Evolutionary conservation across 2,113 vertebrate genomes (phyloP).

Genomic region (Myodes glareolus): DNA sequence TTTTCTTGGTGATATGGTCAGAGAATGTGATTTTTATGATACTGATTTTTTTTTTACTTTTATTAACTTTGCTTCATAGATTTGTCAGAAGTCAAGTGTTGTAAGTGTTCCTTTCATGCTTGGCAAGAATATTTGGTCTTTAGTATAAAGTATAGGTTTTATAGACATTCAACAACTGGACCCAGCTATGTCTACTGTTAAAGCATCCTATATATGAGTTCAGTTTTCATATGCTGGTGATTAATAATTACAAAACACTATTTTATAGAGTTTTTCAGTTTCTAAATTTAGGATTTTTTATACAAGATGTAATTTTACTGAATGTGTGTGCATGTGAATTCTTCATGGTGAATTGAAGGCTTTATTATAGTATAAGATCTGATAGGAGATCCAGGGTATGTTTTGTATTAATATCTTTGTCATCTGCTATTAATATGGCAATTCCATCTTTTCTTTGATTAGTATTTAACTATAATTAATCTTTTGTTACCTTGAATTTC

Average conservation of each 20-base stretch:
- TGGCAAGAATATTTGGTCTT: background rate
- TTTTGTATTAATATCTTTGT: background rate
- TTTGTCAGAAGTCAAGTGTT: background rate
- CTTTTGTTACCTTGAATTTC: background rate
- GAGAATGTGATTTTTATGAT: background rate
- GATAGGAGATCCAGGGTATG: background rate
- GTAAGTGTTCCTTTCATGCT: background rate
- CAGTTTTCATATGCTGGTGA: background rate
- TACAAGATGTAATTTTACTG: background rate
- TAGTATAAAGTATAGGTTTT: background rate
- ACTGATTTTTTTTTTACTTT: background rate
- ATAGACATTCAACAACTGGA: background rate
- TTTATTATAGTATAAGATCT: background rate
- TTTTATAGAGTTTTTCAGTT: background rate
- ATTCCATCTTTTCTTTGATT: background rate
- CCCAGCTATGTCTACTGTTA: background rate
- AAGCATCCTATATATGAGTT: background rate
- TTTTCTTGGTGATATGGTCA: background rate
- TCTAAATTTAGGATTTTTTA: background rate
- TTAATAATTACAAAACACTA: background rate
- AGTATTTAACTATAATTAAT: background rate
- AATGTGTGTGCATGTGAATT: background rate
- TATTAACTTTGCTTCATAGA: background rate
- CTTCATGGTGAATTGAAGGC: background rate
- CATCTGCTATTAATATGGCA: background rate